Conservation (phyloP, 92 coral and sea anemone genomes). For the Bergia sp. region DNA sequence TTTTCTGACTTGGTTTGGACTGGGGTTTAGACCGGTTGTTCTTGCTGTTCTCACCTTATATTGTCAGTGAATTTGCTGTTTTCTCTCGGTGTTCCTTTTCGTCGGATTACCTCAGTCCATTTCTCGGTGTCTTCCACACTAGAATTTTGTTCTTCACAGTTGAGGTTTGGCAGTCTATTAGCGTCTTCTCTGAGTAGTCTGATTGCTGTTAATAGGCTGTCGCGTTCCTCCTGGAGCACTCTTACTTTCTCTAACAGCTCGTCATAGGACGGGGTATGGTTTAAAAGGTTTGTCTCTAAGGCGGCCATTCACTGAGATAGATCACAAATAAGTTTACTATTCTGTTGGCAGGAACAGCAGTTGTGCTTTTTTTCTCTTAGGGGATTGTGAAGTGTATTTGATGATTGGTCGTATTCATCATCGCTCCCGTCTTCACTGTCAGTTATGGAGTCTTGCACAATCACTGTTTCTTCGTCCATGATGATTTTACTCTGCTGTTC, state of each 20-base stretch:
- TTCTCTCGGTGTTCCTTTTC: not conserved
- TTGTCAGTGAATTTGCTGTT: not conserved
- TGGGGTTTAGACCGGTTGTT: not conserved
- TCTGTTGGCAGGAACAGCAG: not conserved
- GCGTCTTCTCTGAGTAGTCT: not conserved
- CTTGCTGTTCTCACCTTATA: not conserved
- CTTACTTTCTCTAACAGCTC: not conserved
- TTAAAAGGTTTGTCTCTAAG: not conserved
- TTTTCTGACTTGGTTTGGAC: not conserved
- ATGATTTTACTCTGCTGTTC: not conserved
- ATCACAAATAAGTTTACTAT: not conserved
- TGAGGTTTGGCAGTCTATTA: not conserved
- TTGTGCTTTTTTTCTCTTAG: not conserved
- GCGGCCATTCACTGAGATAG: not conserved
- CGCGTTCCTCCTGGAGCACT: not conserved
- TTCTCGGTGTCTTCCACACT: not conserved
- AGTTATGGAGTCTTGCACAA: not conserved
- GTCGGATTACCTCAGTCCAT: not conserved
- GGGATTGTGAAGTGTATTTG: not conserved
- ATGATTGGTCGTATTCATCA: not conserved
- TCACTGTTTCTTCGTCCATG: not conserved
- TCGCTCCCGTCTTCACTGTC: not conserved
- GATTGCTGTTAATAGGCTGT: not conserved
- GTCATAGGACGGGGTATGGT: not conserved
- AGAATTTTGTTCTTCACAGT: not conserved